Conservation (phyloP, 2,113 vertebrate species). For the Sorex fumeus region DNA sequence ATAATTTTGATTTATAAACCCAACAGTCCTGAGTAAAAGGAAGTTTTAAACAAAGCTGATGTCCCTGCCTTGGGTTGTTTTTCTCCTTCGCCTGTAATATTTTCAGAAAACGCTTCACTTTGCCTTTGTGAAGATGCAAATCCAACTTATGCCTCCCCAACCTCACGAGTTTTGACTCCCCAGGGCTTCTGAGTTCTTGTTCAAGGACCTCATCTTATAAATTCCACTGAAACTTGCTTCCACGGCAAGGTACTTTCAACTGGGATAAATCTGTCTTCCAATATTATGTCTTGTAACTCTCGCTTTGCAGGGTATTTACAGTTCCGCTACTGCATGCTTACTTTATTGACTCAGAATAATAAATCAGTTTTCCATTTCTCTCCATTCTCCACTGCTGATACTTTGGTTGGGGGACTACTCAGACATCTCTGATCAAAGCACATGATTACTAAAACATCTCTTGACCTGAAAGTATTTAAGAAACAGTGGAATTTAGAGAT, state of each 20-base stretch:
- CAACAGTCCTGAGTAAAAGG: slow-evolving; percentile 87
- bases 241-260: slow-evolving; percentile 84
- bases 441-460: slow-evolving; percentile 86
- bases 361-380: slow-evolving; percentile 88
- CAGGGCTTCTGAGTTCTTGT: slow-evolving; percentile 75
- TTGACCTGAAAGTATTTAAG: slow-evolving; percentile 83
- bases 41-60: slow-evolving; percentile 89
- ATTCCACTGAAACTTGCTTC: slow-evolving; percentile 79
- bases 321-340: slow-evolving; percentile 88
- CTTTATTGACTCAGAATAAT: slow-evolving; percentile 87
- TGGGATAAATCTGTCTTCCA: slow-evolving; percentile 87
- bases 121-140: slow-evolving; percentile 74
- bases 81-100: slow-evolving; percentile 71
- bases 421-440: slow-evolving; percentile 84
- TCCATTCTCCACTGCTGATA: slow-evolving; percentile 81
- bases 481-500: slow-evolving; percentile 73
- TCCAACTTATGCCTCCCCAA: slow-evolving; percentile 47
- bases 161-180: slow-evolving; percentile 75
- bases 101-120: slow-evolving; percentile 75
- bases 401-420: slow-evolving; percentile 86
- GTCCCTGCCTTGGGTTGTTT: slow-evolving; percentile 75
- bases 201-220: slow-evolving; percentile 82
- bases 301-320: slow-evolving; percentile 86
- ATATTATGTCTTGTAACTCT: slow-evolving; percentile 88
- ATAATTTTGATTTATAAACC: slow-evolving; percentile 93